These are phyloP conservation scores for Eulemur mongoz DNA, from an alignment of 2,797 vertebrate genomes.

Conservation along the genomic window DNA sequence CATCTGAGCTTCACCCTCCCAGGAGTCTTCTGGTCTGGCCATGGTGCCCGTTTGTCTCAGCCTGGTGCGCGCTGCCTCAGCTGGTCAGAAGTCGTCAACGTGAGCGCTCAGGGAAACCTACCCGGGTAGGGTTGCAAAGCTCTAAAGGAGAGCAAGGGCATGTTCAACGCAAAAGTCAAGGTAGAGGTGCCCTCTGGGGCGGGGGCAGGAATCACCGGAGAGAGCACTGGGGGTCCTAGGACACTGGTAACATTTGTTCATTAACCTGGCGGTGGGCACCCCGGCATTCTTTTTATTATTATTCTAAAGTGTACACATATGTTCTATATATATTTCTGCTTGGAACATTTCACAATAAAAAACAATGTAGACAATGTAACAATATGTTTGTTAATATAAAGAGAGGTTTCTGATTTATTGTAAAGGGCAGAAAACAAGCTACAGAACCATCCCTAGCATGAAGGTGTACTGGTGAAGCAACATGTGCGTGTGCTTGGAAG, in stretches of 20 bases:
- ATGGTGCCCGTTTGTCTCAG: background rate
- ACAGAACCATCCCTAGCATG: background rate
- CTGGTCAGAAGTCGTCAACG: too few species aligned
- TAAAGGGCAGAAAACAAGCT: background rate
- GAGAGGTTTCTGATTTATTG: background rate
- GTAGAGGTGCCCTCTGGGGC: background rate
- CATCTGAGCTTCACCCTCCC: background rate
- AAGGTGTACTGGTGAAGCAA: background rate
- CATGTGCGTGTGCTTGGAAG: rapidly evolving
- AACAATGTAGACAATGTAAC: background rate
- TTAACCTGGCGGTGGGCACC: background rate
- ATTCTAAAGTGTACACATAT: background rate
- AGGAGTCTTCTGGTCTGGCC: background rate
- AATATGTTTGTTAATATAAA: background rate
- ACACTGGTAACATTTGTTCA: rapidly evolving
- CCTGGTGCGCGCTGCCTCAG: background rate
- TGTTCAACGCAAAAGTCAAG: background rate
- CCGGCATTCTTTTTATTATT: background rate
- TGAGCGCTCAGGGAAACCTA: background rate
- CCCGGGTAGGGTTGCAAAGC: too few species aligned
- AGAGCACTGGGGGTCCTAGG: background rate
- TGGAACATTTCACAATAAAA: background rate
- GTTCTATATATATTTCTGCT: background rate
- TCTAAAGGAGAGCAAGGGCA: background rate
- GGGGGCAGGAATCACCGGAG: rapidly evolving